phyloP scores from a whole-genome alignment of 37 sponge, comb jelly and placozoan genomes.

The Chondrilla cf. caribensis region DNA sequence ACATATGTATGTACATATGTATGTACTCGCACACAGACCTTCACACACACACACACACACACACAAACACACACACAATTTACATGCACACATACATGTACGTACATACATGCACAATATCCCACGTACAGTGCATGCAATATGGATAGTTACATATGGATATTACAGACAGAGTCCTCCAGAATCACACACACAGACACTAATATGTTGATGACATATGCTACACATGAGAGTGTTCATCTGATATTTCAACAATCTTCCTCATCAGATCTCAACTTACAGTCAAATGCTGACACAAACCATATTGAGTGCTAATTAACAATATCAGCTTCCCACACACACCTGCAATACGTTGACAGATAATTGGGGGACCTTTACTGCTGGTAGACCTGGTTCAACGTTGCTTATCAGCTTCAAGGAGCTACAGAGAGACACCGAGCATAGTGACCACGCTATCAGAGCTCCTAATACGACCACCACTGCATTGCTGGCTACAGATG shows the following conservation, averaged over 20 bases:
- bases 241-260: no score
- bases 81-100: background rate
- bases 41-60: background rate
- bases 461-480: slow-evolving; percentile 84
- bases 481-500: slow-evolving; percentile 70
- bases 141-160: no score
- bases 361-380: background rate
- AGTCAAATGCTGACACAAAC: no score
- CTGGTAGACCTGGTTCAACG: background rate
- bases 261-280: no score
- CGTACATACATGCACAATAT: background rate
- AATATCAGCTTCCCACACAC: no score
- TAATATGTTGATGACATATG: no score
- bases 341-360: background rate
- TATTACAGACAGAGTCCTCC: no score
- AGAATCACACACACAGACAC: no score
- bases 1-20: background rate
- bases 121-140: no score
- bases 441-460: slow-evolving; percentile 55
- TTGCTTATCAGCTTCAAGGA: slow-evolving; percentile 25
- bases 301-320: no score
- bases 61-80: background rate
- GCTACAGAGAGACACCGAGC: background rate
- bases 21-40: background rate
- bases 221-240: no score